Conservation (phyloP, 1,140 invertebrate genomes). For the Drosophila ficusphila region DNA sequence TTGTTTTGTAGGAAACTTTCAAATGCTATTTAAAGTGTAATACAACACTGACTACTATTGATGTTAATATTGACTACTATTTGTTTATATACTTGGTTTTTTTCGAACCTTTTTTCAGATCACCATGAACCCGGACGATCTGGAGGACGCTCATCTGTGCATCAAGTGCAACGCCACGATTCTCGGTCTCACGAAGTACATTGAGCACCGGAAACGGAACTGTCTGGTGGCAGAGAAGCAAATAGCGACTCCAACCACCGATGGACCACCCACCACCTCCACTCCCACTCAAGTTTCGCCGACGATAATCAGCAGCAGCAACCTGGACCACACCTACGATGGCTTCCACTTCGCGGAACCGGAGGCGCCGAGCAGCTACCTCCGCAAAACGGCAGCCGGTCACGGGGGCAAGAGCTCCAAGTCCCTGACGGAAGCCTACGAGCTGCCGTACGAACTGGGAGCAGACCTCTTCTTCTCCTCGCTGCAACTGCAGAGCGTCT, state of each 20-base stretch:
- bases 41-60: too few relatives aligned
- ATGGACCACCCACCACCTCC: conserved; percentile 2
- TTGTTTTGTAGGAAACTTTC: too few relatives aligned
- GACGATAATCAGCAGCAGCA: conserved; percentile 59
- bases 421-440: conserved; percentile 68
- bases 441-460: conserved; percentile 86
- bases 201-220: conserved; percentile 89
- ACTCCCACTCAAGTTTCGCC: conserved; percentile 28
- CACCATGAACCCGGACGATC: conserved; percentile 86
- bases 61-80: too few relatives aligned
- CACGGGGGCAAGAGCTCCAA: conserved; percentile 77
- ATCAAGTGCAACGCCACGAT: conserved; percentile 93
- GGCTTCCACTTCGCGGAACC: conserved; percentile 80
- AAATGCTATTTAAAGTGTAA: too few relatives aligned
- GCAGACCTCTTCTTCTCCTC: conserved; percentile 94
- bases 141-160: conserved; percentile 93
- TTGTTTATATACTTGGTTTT: too few relatives aligned
- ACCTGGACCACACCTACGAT: conserved; percentile 63
- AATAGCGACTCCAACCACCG: background rate
- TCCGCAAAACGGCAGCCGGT: conserved; percentile 56
- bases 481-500: conserved; percentile 92
- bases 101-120: conserved; percentile 13
- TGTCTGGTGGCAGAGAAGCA: conserved; percentile 84
- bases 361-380: conserved; percentile 78
- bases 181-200: conserved; percentile 91